Evolutionary conservation across 2,888 invertebrate genomes (phyloP).

Genomic region (Neuroscelio doddi): DNA sequence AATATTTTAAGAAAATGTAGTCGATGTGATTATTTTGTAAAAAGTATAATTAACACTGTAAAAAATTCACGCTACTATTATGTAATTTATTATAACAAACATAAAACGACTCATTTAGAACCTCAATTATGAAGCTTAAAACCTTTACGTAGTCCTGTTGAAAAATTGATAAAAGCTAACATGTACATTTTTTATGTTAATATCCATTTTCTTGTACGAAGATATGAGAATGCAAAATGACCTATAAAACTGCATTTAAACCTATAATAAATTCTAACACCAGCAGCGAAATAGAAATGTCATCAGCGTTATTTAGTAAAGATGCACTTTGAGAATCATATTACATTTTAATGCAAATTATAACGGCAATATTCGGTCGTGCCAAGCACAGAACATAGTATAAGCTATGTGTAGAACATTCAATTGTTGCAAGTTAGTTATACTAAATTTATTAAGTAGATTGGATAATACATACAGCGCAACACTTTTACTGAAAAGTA

Average conservation of each 20-base stretch:
- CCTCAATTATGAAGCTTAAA: slow-evolving; percentile 22
- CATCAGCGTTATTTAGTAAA: slow-evolving; percentile 38
- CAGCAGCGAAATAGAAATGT: slow-evolving; percentile 40
- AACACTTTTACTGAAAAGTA: neutral
- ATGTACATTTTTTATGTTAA: slow-evolving; percentile 2
- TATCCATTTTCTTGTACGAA: slow-evolving; percentile 14
- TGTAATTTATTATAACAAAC: too few species aligned
- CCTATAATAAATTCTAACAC: slow-evolving; percentile 36
- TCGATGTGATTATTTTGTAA: too few species aligned
- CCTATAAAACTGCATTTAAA: slow-evolving; percentile 28
- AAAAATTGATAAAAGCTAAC: slow-evolving; percentile 7
- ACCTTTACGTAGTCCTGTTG: slow-evolving; percentile 2
- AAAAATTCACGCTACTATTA: too few species aligned
- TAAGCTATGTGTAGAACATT: slow-evolving; percentile 39
- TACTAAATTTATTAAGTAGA: slow-evolving; percentile 34
- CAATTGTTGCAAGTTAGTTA: slow-evolving; percentile 22
- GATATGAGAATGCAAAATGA: slow-evolving; percentile 19
- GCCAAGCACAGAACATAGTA: slow-evolving; percentile 33
- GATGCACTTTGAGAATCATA: slow-evolving; percentile 36
- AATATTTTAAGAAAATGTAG: too few species aligned
- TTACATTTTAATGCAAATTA: slow-evolving; percentile 38
- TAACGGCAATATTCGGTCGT: slow-evolving; percentile 40
- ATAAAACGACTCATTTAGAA: slow-evolving; percentile 12
- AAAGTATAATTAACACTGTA: too few species aligned
- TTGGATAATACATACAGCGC: slow-evolving; percentile 35